Conservation (phyloP, 2,113 vertebrate species). For the Gallinago paraguaiae region DNA sequence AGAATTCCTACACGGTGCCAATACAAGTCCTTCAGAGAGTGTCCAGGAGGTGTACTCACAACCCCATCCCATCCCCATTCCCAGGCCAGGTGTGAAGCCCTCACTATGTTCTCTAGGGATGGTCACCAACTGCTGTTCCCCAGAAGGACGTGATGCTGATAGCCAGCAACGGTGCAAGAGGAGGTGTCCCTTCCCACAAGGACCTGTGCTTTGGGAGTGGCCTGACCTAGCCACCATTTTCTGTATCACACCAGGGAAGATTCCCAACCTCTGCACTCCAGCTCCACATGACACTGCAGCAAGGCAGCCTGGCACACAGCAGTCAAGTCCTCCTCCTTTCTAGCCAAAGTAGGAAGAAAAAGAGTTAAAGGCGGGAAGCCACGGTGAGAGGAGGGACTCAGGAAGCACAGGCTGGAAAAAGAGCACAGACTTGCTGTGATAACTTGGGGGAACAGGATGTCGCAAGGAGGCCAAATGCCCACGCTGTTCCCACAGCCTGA, state of each 20-base stretch:
- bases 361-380: not conserved
- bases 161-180: not conserved
- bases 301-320: not conserved
- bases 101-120: not conserved
- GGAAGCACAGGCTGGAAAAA: not conserved
- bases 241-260: not conserved
- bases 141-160: not conserved
- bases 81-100: not conserved
- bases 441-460: constrained; percentile 56
- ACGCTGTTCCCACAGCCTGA: constrained; percentile 55
- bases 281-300: not conserved
- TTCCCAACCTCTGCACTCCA: not conserved
- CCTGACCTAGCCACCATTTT: not conserved
- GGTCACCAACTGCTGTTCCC: not conserved
- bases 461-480: constrained; percentile 44
- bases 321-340: not conserved
- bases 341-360: not conserved
- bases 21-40: not conserved
- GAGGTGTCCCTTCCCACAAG: not conserved
- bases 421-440: not conserved
- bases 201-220: not conserved
- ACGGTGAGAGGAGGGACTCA: not conserved
- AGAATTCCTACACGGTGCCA: not conserved
- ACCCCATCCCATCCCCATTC: not conserved
- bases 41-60: not conserved